Evolutionary conservation across 2,888 invertebrate genomes (phyloP).

Genomic region (Cataglyphis albicans): DNA sequence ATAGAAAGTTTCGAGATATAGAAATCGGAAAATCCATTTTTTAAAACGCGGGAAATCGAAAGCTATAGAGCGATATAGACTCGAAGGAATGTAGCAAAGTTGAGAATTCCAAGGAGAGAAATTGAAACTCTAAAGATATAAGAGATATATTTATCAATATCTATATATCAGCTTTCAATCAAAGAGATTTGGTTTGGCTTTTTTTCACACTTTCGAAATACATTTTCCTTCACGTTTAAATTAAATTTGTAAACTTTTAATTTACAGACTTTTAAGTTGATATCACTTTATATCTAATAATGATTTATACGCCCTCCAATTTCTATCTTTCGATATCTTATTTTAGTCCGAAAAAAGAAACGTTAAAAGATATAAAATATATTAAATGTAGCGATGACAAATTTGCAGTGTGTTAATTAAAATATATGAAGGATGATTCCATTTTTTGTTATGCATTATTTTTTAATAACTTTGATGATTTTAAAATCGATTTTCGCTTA

Average conservation of each 20-base stretch:
- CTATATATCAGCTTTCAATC: neutral
- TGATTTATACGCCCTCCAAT: neutral
- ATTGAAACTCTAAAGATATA: neutral
- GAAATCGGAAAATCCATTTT: constrained; percentile 36
- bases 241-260: constrained; percentile 21
- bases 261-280: neutral
- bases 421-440: neutral
- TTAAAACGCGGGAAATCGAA: constrained; percentile 12
- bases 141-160: constrained; percentile 29
- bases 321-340: neutral
- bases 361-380: neutral
- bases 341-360: neutral
- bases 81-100: constrained; percentile 32
- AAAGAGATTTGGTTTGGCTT: constrained; percentile 1
- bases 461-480: neutral
- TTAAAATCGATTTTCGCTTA: neutral
- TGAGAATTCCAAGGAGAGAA: constrained; percentile 20
- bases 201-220: neutral
- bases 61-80: constrained; percentile 6
- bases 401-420: neutral
- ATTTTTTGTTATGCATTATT: neutral
- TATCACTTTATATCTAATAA: constrained; percentile 1
- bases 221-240: constrained; percentile 7
- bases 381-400: neutral
- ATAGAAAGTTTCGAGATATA: constrained; percentile 19